Evolutionary conservation across 1,140 invertebrate species (phyloP), one percentile per base, ranked within the genome.

Genomic region (Cheumatopsyche charites): DNA sequence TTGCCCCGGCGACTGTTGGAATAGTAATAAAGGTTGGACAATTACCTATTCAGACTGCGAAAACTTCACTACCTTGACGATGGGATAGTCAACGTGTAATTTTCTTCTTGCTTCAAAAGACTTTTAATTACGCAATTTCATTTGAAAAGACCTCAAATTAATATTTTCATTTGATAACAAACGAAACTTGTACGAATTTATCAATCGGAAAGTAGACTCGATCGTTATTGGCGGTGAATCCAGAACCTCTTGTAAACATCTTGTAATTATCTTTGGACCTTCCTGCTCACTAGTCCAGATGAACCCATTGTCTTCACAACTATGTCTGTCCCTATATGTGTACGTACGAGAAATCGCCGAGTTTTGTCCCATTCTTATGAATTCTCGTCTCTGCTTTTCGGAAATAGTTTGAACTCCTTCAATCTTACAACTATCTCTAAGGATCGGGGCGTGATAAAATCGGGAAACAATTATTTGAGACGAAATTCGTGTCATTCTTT

Each of bases 11-110:
- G 66, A 68, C 73, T 55, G 73, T 70, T 72, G 73, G 73, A 52
- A 66, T 72, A 65, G 71, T 75, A 72, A 72, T 72, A 70, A 72
- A 70, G 73, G 71, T 72, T 65, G 55, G 62, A 62, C 70, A 72
- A 75, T 75, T 75, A 70, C 68, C 68, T 70, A 70, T 68, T 68
- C 41, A 36, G 61, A 70, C 29, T 62, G 12, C 12, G 62, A 42
- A 42, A 63, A 63, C 36, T 23, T 58, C 62, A 19, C 36, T 41
- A 45, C 62, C 62, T 63, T 42, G n/a, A 42, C 15, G 26, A 42
- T 21, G 19, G n/a, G 19, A 13, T 13, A 3, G 19, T 29, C 36
- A 42, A 41, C 42, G 62, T 63, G 15, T 63, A 63, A 58, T 25
- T 58, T 58, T 25, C 55, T 58, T 23, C 43, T 12, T n/a, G 13